These are phyloP conservation scores for Leptodactylus fuscus DNA, from an alignment of 2,113 vertebrate species.

Conservation along the genomic window DNA sequence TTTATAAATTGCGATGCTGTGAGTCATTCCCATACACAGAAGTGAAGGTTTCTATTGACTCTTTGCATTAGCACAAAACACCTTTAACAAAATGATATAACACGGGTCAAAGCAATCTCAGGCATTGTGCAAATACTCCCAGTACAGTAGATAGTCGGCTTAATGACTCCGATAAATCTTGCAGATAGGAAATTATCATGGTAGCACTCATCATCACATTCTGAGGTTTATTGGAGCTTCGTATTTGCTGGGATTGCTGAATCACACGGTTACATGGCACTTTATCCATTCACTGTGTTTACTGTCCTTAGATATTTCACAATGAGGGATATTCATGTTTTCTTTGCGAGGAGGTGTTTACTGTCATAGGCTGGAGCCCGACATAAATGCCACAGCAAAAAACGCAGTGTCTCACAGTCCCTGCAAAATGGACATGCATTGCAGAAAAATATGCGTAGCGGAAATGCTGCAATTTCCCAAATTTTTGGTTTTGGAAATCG, in stretches of 20 bases:
- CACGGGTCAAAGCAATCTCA: neutral
- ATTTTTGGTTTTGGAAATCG: too few species aligned
- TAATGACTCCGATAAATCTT: slow-evolving; percentile 41
- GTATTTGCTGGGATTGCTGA: slow-evolving; percentile 3
- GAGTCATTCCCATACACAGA: neutral
- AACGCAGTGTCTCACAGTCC: too few species aligned
- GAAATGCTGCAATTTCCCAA: too few species aligned
- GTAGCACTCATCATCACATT: slow-evolving; percentile 29
- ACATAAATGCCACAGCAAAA: too few species aligned
- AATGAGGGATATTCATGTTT: too few species aligned
- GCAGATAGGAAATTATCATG: slow-evolving; percentile 37
- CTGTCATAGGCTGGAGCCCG: too few species aligned
- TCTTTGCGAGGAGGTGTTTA: too few species aligned
- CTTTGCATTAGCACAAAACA: neutral
- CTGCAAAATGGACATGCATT: too few species aligned
- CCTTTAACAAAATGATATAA: neutral
- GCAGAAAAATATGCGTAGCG: too few species aligned
- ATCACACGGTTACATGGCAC: neutral
- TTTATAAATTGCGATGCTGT: neutral
- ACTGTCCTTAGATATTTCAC: neutral
- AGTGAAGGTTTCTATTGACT: neutral
- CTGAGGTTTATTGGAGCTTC: slow-evolving; percentile 10
- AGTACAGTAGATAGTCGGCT: neutral
- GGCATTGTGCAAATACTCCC: neutral
- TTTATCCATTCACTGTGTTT: neutral